phyloP scores from a whole-genome alignment of 64 coral and sea anemone species.

The Actinia tenebrosa region DNA sequence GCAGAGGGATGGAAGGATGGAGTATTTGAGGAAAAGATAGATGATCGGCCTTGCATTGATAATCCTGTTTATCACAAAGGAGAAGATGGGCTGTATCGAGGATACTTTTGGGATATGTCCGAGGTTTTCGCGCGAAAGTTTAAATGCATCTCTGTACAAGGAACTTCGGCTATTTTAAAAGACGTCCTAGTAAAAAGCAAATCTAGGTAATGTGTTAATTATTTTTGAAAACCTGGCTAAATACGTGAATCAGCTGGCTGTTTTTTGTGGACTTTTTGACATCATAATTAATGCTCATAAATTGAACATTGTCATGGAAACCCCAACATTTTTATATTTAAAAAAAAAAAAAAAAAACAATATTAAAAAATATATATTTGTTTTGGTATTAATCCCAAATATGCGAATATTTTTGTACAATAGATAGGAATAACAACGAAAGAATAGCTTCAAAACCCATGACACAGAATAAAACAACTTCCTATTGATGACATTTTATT shows the following conservation, averaged over 20 bases:
- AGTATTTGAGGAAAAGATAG: constrained; percentile 96
- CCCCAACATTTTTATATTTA: not conserved
- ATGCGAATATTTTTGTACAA: no score
- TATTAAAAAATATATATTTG: not conserved
- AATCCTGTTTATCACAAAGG: constrained; percentile 68
- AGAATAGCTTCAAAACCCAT: no score
- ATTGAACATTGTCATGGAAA: not conserved
- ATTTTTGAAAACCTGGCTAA: not conserved
- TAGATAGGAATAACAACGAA: no score
- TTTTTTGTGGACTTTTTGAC: not conserved
- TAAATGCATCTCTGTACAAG: constrained; percentile 88
- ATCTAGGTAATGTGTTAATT: constrained; percentile 54
- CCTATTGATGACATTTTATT: no score
- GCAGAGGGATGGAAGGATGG: constrained; percentile 96
- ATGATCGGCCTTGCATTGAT: constrained; percentile 84
- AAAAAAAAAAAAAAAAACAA: not conserved
- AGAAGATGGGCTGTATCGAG: constrained; percentile 65
- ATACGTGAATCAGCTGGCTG: not conserved
- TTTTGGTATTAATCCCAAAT: no score
- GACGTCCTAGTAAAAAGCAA: constrained; percentile 49
- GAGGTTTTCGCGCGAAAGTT: constrained; percentile 82
- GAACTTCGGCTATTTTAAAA: constrained; percentile 69
- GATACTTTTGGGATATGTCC: constrained; percentile 84
- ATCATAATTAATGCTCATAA: no score
- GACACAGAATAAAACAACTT: no score